These are phyloP conservation scores for Melanerpes aurifrons DNA, from an alignment of 2,113 vertebrate species.

Conservation along the genomic window DNA sequence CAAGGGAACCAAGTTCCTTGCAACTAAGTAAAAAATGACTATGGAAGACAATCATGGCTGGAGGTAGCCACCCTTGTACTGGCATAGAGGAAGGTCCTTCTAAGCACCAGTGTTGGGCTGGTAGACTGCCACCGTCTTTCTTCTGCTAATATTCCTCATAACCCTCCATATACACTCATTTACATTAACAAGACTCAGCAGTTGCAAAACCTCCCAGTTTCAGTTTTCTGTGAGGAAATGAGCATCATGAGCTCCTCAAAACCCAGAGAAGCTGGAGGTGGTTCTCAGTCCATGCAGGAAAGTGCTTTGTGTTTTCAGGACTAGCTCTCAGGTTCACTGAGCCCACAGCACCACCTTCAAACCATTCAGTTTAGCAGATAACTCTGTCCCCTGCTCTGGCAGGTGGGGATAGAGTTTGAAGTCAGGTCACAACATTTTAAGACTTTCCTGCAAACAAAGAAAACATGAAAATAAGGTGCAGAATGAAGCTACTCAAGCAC, in stretches of 20 bases:
- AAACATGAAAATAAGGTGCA: background rate
- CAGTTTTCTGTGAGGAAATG: background rate
- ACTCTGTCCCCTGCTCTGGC: background rate
- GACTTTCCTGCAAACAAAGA: background rate
- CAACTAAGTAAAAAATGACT: background rate
- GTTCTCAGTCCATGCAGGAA: background rate
- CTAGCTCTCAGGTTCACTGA: background rate
- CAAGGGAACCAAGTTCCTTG: background rate
- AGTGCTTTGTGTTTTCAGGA: background rate
- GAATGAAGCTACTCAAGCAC: constrained; percentile 9
- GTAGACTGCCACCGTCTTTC: background rate
- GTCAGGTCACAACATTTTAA: background rate
- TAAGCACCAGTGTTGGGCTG: background rate
- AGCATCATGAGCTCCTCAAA: background rate
- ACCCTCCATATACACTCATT: background rate
- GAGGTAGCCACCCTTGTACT: background rate
- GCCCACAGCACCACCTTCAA: background rate
- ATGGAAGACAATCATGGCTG: background rate
- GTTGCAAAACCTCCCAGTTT: background rate
- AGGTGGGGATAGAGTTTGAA: background rate
- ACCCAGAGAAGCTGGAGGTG: background rate
- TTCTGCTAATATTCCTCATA: background rate
- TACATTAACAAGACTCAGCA: background rate
- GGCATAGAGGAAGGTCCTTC: background rate
- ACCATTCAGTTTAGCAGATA: background rate